Conservation (phyloP, 2,888 invertebrate species). For the Tridacna gigas region DNA sequence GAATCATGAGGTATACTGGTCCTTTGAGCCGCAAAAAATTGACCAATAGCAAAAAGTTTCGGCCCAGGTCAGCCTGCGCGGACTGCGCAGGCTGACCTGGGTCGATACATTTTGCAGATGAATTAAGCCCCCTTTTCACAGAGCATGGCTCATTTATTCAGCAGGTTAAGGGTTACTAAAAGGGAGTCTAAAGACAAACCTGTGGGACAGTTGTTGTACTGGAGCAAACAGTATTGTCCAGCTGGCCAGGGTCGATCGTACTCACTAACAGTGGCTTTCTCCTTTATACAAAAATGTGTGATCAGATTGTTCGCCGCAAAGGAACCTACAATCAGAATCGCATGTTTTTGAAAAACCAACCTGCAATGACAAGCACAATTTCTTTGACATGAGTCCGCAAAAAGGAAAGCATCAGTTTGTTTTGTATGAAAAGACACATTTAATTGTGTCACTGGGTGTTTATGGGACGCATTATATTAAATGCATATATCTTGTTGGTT, state of each 20-base stretch:
- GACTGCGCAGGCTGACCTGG: too few species aligned
- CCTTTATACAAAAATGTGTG: constrained; percentile 63
- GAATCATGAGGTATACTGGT: too few species aligned
- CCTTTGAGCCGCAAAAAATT: too few species aligned
- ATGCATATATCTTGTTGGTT: too few species aligned
- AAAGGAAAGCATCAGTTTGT: not conserved
- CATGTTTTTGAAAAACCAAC: not conserved
- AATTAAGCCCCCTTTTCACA: too few species aligned
- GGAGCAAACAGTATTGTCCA: constrained; percentile 66
- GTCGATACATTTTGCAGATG: too few species aligned
- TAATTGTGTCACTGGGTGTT: too few species aligned
- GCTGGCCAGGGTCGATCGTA: constrained; percentile 63
- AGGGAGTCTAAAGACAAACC: constrained; percentile 37
- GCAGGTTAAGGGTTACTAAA: not conserved
- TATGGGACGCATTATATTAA: too few species aligned
- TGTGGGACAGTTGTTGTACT: constrained; percentile 61
- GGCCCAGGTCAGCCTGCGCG: too few species aligned
- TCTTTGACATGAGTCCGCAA: not conserved
- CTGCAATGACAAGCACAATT: not conserved
- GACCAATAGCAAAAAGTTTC: too few species aligned
- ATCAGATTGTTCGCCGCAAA: constrained; percentile 33
- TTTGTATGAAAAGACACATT: too few species aligned
- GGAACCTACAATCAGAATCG: constrained; percentile 13
- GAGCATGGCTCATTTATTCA: too few species aligned
- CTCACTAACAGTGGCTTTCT: constrained; percentile 17